A percentile compares a stretch with the other conserved stretches of the same genome.
phyloP scores from a whole-genome alignment of 2,113 vertebrate species.

The Smithornis capensis region DNA sequence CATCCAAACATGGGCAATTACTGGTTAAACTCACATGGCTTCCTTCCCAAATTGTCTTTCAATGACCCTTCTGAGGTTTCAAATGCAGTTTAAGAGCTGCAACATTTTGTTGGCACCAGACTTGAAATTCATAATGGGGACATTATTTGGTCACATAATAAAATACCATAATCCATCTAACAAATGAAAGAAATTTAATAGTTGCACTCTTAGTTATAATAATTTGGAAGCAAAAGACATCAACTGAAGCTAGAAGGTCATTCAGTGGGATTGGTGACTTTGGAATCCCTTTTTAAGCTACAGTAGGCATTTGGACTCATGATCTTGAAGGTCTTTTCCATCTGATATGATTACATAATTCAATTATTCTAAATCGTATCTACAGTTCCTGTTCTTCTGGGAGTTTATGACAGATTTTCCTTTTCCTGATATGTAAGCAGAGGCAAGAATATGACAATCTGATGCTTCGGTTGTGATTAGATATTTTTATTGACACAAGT shows the following conservation, averaged over 20 bases:
- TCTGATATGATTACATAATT: not conserved
- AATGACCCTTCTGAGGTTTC: conserved; percentile 29
- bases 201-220: conserved; percentile 54
- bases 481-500: not conserved
- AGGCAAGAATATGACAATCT: not conserved
- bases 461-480: not conserved
- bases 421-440: not conserved
- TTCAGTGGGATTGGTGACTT: conserved; percentile 41
- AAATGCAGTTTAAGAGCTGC: not conserved
- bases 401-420: not conserved
- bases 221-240: conserved; percentile 57
- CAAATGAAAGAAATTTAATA: conserved; percentile 63
- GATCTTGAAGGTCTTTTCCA: not conserved
- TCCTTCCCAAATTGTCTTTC: conserved; percentile 38
- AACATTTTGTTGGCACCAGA: conserved; percentile 51
- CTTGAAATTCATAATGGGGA: conserved; percentile 50
- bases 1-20: not conserved
- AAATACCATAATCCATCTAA: conserved; percentile 63
- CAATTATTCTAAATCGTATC: not conserved
- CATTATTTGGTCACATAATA: conserved; percentile 55
- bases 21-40: not conserved
- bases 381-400: not conserved
- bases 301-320: not conserved
- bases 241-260: conserved; percentile 58
- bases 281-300: not conserved